phyloP scores from a whole-genome alignment of 2,888 invertebrate genomes.

The Melipona beecheii region DNA sequence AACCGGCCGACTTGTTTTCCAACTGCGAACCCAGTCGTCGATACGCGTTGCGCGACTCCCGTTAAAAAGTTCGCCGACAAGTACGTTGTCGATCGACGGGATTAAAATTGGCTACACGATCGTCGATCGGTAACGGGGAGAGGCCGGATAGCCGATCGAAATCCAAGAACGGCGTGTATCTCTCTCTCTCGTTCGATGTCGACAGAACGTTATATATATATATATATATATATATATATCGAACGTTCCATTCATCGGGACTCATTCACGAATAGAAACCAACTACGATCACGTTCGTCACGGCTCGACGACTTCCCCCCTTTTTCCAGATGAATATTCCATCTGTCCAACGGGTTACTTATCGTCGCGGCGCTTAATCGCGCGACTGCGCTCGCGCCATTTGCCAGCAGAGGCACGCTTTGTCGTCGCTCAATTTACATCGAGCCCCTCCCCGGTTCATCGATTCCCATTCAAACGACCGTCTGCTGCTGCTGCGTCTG shows the following conservation, averaged over 20 bases:
- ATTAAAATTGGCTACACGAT: too few relatives aligned
- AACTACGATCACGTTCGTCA: conserved; percentile 5
- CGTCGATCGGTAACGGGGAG: background rate
- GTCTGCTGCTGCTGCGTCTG: too few relatives aligned
- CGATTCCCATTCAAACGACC: background rate
- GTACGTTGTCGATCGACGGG: background rate
- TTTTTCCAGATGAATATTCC: conserved; percentile 4
- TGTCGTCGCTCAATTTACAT: conserved; percentile 15
- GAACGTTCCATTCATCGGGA: conserved; percentile 4
- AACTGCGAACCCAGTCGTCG: background rate
- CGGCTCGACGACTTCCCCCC: background rate
- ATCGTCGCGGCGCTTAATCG: conserved; percentile 6
- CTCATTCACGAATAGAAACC: conserved; percentile 14
- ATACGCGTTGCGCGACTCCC: background rate
- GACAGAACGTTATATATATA: background rate
- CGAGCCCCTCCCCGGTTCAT: background rate
- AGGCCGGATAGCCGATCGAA: background rate
- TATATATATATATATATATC: background rate
- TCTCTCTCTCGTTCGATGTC: background rate
- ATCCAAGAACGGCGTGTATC: background rate
- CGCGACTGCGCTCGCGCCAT: conserved; percentile 10
- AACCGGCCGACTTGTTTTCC: conserved; percentile 9
- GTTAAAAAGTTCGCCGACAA: background rate
- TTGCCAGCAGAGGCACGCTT: background rate
- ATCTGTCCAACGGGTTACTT: conserved; percentile 11